Evolutionary conservation across 2,797 vertebrate genomes (phyloP).

Genomic region (Podarcis siculus): DNA sequence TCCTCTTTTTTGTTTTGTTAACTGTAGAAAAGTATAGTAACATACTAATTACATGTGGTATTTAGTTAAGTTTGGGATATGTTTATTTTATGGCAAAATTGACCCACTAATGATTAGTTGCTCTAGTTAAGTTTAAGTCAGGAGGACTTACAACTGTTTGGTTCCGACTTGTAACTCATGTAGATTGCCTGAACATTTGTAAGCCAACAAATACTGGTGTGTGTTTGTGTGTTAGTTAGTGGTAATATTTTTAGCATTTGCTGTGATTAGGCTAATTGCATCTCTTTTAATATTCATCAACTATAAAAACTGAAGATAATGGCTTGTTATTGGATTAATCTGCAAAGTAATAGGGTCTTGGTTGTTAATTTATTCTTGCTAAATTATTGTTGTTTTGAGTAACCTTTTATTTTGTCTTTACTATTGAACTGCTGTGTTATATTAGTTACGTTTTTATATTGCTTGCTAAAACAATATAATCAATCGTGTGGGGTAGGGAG

Average conservation of each 20-base stretch:
- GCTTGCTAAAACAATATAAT: not conserved
- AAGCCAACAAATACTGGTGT: not conserved
- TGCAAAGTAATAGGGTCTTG: too few species aligned
- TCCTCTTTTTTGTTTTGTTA: not conserved
- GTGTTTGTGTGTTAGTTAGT: too few species aligned
- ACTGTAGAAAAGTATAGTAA: too few species aligned
- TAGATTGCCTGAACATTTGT: not conserved
- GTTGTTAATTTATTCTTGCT: not conserved
- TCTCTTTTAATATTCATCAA: not conserved
- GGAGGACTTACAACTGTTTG: not conserved
- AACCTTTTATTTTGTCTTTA: not conserved
- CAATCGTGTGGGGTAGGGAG: not conserved
- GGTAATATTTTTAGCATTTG: not conserved
- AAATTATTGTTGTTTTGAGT: not conserved
- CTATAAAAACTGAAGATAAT: not conserved
- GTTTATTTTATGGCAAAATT: not conserved
- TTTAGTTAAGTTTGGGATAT: too few species aligned
- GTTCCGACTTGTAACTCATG: not conserved
- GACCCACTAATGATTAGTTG: not conserved
- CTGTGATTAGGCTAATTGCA: not conserved
- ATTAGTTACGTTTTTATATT: not conserved
- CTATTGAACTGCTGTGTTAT: not conserved
- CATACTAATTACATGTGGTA: not conserved
- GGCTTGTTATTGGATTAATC: not conserved
- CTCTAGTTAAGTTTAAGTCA: not conserved